Percentiles rank a stretch among this genome's conserved stretches.
phyloP scores from a whole-genome alignment of 2,888 invertebrate genomes.

The Drosophila merina region DNA sequence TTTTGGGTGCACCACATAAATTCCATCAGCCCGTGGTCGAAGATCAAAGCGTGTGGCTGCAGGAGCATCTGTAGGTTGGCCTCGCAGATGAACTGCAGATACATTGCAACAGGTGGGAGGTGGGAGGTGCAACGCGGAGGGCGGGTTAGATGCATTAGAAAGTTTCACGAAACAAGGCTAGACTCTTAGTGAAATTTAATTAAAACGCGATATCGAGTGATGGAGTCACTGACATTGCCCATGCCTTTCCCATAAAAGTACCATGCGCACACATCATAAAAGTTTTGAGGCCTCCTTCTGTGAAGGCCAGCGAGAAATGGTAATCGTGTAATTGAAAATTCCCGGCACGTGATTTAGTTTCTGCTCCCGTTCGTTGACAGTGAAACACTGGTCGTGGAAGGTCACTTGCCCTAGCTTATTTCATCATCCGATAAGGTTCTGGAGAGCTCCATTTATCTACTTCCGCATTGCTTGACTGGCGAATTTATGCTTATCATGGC shows the following conservation, averaged over 20 bases:
- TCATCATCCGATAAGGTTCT: constrained; percentile 4
- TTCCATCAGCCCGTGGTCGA: constrained; percentile 55
- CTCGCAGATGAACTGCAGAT: constrained; percentile 36
- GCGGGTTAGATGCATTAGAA: constrained; percentile 43
- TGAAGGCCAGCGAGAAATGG: constrained; percentile 46
- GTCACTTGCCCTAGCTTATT: constrained; percentile 15
- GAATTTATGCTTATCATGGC: constrained; percentile 17
- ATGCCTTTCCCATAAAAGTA: constrained; percentile 30
- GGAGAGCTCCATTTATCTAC: constrained; percentile 10
- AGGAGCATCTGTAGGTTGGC: constrained; percentile 53
- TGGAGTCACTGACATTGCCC: constrained; percentile 47
- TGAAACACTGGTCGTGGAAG: constrained; percentile 53
- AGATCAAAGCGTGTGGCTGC: constrained; percentile 65
- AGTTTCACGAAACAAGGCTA: constrained; percentile 44
- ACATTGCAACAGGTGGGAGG: constrained; percentile 57
- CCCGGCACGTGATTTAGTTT: constrained; percentile 64
- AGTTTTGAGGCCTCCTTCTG: constrained; percentile 31
- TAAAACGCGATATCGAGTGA: constrained; percentile 43
- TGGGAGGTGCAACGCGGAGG: constrained; percentile 13
- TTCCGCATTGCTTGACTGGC: constrained; percentile 22
- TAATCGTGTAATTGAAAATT: constrained; percentile 67
- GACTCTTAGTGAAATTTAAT: constrained; percentile 57
- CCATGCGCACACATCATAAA: constrained; percentile 59
- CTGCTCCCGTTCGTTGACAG: constrained; percentile 53
- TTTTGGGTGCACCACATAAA: constrained; percentile 51